Base-by-base conservation (phyloP, 1,140 invertebrate species). In the Pseudomyrmex dendroicus region DNA sequence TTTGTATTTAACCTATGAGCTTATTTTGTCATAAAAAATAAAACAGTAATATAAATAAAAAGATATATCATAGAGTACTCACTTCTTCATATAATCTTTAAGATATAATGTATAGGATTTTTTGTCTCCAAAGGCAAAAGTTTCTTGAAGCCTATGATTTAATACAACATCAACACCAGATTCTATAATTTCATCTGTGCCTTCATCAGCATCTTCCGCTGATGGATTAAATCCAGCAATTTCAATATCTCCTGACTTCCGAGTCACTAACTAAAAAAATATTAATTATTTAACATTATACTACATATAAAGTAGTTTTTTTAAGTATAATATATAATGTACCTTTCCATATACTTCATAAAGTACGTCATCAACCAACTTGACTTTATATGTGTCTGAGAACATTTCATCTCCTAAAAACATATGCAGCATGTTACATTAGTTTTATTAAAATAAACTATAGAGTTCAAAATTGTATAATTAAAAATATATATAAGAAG, bases 41-140 rank as follows among this genome's bases (percentile, higher is more conserved):
- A 35, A 0, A 7, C 35, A 10, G 57, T 56, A 22, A 10, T 52
- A 13, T 35, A 5, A 52, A 20, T 1, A 44, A 52, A 22, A n/a
- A 10, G 15, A 12, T 0, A 0, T 10, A n/a, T 46, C 0, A 54
- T 10, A 13, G 3, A 8, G 52, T 87, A 96, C 95, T 96, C 95
- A 97, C 96, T 97, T 98, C 95, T 99, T 99, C 97, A 99, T 99
- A 94, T 98, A 99, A 88, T 98, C 98, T 94, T 99, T 99, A 86
- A 99, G 96, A 94, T 99, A 99, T 67, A 95, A 92, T 85, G 98
- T 98, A 93, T 98, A 99, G 25, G 97, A 97, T 94, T 98, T 98
- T 91, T 98, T 98, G 93, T 98, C 97, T 77, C 95, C 95, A 90
- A 98, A 98, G 68, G 97, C 97, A 93, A 95, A 98, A 48, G 97